phyloP scores from a whole-genome alignment of 2,113 vertebrate species.

The Junco hyemalis region DNA sequence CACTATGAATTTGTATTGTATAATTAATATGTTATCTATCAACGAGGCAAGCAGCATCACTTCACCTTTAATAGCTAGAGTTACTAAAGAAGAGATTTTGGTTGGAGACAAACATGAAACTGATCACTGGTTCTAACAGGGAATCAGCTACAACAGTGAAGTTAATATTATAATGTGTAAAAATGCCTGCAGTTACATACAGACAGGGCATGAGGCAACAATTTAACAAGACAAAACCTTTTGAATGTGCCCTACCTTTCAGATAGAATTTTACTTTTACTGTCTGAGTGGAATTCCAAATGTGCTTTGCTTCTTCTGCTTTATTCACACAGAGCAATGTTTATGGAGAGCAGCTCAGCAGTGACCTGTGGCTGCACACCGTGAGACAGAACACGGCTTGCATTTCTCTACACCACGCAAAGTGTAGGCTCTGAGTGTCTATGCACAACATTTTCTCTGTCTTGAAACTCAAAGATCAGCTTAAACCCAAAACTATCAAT shows the following conservation, averaged over 20 bases:
- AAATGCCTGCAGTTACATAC: background rate
- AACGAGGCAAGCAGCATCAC: background rate
- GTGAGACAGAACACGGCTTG: background rate
- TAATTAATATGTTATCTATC: background rate
- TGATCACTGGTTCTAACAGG: background rate
- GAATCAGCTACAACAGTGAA: background rate
- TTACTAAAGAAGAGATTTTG: background rate
- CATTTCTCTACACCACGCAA: background rate
- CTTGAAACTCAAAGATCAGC: background rate
- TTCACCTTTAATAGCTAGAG: background rate
- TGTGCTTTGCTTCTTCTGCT: background rate
- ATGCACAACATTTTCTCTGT: background rate
- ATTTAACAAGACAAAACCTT: background rate
- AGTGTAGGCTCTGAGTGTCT: background rate
- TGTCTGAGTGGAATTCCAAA: background rate
- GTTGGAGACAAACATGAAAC: background rate
- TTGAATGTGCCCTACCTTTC: background rate
- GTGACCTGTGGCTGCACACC: background rate
- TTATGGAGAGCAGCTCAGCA: background rate
- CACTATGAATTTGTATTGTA: background rate
- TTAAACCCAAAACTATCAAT: background rate
- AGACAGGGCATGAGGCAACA: background rate
- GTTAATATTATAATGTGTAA: background rate
- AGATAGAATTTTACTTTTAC: background rate
- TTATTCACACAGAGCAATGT: background rate